A percentile compares a stretch with the other conserved stretches of the same genome.
Evolutionary conservation across 2,113 vertebrate genomes (phyloP).

Genomic region (Saccopteryx leptura): DNA sequence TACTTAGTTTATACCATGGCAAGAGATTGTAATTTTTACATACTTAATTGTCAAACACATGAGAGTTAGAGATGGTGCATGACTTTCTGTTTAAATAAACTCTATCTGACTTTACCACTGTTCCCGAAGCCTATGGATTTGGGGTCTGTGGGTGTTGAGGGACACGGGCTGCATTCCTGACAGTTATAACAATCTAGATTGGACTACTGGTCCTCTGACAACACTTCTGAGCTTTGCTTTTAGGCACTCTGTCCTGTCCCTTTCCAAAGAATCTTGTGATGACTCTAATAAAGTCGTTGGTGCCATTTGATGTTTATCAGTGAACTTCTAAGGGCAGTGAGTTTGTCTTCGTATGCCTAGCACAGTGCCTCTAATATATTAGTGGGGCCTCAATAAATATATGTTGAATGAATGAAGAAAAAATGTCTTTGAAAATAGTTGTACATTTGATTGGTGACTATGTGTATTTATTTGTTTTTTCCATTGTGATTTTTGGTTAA

Average conservation of each 20-base stretch:
- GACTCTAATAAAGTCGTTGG: neutral
- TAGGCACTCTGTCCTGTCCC: neutral
- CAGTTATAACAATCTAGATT: neutral
- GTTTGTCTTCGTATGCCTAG: neutral
- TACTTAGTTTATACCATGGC: neutral
- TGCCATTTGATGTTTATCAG: neutral
- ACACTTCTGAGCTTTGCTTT: neutral
- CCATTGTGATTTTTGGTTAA: conserved; percentile 6
- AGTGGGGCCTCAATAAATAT: neutral
- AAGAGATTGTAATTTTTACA: neutral
- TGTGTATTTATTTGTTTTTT: conserved; percentile 14
- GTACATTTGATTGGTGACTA: neutral
- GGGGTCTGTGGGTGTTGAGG: neutral
- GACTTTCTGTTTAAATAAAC: conserved; percentile 36
- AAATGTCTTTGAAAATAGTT: conserved; percentile 41
- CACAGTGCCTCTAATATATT: neutral
- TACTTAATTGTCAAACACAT: neutral
- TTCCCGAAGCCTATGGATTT: neutral
- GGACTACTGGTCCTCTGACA: neutral
- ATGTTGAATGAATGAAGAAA: neutral
- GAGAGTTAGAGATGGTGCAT: neutral
- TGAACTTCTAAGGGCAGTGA: neutral
- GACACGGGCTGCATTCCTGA: neutral
- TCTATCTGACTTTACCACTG: neutral
- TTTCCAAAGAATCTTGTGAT: neutral